Conservation (phyloP, 2,113 vertebrate species). For the Pseudolaguvia tuberculata region DNA sequence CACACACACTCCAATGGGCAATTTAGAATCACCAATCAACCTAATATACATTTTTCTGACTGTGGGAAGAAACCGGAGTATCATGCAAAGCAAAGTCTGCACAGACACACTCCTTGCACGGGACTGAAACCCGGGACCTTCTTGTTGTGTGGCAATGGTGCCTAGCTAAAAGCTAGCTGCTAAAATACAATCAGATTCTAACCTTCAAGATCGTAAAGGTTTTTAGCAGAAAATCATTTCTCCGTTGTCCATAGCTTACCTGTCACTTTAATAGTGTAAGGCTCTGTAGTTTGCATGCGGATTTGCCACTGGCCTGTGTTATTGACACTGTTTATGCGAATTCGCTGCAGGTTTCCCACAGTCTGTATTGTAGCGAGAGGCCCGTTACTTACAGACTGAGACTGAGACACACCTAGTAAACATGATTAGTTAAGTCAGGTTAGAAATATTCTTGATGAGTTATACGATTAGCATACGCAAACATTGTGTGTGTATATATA, state of each 20-base stretch:
- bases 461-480: background rate
- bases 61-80: too few species aligned
- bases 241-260: constrained; percentile 50
- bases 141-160: too few species aligned
- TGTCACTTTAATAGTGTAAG: constrained; percentile 67
- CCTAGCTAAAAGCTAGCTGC: too few species aligned
- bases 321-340: constrained; percentile 47
- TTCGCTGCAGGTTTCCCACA: constrained; percentile 63
- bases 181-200: background rate
- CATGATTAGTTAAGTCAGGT: background rate
- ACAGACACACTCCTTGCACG: too few species aligned
- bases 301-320: constrained; percentile 59
- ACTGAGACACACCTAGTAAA: constrained; percentile 57
- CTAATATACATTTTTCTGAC: too few species aligned
- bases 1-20: too few species aligned
- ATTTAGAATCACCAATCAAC: too few species aligned
- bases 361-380: constrained; percentile 55
- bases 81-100: too few species aligned
- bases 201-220: background rate
- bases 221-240: background rate
- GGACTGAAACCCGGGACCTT: too few species aligned
- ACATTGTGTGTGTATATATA: too few species aligned
- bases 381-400: constrained; percentile 45
- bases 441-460: background rate
- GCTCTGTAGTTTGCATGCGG: constrained; percentile 45